phyloP scores from a whole-genome alignment of 2,888 invertebrate genomes.

The Mesodorylaimus sp. region DNA sequence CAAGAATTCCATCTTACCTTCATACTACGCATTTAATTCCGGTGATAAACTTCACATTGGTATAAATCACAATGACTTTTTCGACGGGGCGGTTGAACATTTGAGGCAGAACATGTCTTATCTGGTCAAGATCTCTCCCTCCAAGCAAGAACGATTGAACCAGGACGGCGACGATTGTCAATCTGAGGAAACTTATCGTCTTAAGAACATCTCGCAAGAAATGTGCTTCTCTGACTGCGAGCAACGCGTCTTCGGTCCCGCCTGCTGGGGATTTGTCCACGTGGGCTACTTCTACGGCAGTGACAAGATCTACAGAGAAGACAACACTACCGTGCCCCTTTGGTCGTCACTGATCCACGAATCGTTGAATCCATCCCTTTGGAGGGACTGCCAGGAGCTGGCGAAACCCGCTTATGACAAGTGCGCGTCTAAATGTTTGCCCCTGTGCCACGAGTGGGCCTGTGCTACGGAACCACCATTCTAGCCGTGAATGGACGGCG shows the following conservation, averaged over 20 bases:
- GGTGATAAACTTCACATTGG: background rate
- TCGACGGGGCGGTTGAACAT: background rate
- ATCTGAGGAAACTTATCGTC: background rate
- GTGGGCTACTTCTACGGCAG: background rate
- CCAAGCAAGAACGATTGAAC: background rate
- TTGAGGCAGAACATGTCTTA: background rate
- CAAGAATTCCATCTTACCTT: background rate
- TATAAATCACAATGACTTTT: background rate
- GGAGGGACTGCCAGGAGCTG: background rate
- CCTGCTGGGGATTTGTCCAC: background rate
- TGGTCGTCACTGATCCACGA: background rate
- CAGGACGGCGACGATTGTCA: background rate
- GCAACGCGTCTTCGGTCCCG: background rate
- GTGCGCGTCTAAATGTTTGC: background rate
- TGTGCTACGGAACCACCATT: background rate
- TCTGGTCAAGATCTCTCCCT: background rate
- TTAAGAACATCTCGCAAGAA: background rate
- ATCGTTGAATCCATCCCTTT: background rate
- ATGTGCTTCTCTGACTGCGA: background rate
- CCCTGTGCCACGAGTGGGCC: background rate
- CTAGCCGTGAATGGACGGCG: background rate
- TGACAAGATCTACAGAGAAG: background rate
- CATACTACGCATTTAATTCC: background rate
- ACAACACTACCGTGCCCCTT: background rate
- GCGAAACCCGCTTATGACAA: background rate